Conservation (phyloP, 2,113 vertebrate species). For the Hippolais icterina region DNA sequence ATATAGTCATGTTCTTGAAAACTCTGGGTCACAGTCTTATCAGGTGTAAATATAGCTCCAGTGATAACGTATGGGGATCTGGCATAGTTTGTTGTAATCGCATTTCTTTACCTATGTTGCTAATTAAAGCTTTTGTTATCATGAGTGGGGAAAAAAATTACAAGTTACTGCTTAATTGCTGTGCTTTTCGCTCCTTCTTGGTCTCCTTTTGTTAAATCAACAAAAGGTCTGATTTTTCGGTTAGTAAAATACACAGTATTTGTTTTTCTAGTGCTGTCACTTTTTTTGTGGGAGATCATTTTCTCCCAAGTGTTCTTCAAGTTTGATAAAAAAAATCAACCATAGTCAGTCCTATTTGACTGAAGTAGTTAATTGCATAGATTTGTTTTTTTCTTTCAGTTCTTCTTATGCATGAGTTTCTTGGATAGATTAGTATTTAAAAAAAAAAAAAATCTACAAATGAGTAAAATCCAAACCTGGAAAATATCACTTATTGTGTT, state of each 20-base stretch:
- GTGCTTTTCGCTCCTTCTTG: not conserved
- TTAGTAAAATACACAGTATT: not conserved
- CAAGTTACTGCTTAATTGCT: conserved; percentile 2
- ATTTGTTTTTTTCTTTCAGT: not conserved
- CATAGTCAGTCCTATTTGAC: not conserved
- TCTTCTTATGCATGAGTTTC: not conserved
- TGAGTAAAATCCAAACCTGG: not conserved
- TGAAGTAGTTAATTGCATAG: not conserved
- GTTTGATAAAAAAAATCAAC: not conserved
- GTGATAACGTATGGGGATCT: conserved; percentile 19
- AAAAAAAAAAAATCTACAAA: not conserved
- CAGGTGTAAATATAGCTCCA: conserved; percentile 49
- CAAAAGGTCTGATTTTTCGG: not conserved
- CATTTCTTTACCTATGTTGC: conserved; percentile 58
- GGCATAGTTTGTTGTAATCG: conserved; percentile 37
- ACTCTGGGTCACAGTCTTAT: conserved; percentile 38
- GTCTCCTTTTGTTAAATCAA: not conserved
- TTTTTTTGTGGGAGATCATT: not conserved
- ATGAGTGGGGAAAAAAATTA: not conserved
- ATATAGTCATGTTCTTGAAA: conserved; percentile 33
- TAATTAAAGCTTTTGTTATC: conserved; percentile 55
- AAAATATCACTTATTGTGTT: not conserved
- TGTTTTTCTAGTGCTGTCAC: not conserved
- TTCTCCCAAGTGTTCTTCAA: not conserved
- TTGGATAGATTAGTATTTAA: not conserved